Evolutionary conservation across 1,140 invertebrate genomes (phyloP).

Genomic region (Scaptomyza montana): DNA sequence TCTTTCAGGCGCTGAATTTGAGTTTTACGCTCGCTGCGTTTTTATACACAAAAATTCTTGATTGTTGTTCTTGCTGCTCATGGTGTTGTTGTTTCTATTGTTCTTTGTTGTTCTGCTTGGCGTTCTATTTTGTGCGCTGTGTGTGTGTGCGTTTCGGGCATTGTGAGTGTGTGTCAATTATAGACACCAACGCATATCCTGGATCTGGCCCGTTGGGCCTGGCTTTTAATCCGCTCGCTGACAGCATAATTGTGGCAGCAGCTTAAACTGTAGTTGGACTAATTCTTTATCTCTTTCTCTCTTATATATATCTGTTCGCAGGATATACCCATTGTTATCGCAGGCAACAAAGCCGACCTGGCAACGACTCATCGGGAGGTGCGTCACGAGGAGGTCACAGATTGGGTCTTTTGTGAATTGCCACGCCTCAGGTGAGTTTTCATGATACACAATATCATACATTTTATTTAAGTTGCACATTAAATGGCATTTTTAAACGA

Average conservation of each 20-base stretch:
- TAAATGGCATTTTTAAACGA: constrained; percentile 8
- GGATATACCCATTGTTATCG: constrained; percentile 93
- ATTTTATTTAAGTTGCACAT: constrained; percentile 34
- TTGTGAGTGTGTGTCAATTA: constrained; percentile 69
- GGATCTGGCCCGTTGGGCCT: constrained; percentile 28
- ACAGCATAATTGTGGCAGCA: background rate
- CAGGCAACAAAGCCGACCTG: constrained; percentile 93
- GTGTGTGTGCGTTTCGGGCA: constrained; percentile 4
- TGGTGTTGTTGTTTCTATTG: background rate
- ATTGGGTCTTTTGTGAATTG: constrained; percentile 91
- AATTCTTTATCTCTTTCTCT: constrained; percentile 30
- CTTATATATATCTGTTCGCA: constrained; percentile 73
- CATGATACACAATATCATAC: background rate
- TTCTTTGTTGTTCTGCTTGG: constrained; percentile 1
- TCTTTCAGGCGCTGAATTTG: constrained; percentile 20
- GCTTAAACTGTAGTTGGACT: constrained; percentile 37
- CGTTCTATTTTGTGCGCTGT: constrained; percentile 18
- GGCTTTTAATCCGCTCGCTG: constrained; percentile 18
- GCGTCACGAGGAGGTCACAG: constrained; percentile 90
- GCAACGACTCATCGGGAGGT: constrained; percentile 87
- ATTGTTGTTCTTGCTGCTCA: constrained; percentile 16
- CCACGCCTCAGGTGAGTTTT: constrained; percentile 87
- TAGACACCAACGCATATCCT: constrained; percentile 32
- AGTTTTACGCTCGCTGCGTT: constrained; percentile 4
- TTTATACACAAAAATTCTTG: background rate